A percentile compares a stretch with the other conserved stretches of the same genome.
Conservation (phyloP, 2,797 vertebrate species). For the Poecilia wingei region DNA sequence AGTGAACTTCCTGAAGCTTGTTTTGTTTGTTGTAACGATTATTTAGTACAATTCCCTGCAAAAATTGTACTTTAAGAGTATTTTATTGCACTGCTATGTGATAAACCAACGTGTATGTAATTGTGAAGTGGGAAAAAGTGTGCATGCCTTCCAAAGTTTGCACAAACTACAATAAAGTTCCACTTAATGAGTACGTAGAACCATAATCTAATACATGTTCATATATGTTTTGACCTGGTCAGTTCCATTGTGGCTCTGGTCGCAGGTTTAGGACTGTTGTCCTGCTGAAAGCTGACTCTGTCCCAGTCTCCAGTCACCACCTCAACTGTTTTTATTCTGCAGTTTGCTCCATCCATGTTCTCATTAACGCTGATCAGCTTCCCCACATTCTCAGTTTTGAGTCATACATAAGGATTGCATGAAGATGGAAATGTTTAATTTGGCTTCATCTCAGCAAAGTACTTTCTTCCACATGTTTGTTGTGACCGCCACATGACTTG, state of each 20-base stretch:
- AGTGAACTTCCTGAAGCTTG: slow-evolving; percentile 7
- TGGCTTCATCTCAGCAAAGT: background rate
- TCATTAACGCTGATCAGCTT: background rate
- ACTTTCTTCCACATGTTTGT: background rate
- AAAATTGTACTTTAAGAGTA: background rate
- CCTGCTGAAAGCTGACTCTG: background rate
- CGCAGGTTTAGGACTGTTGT: background rate
- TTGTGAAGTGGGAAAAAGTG: no score
- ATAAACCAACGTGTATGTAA: background rate
- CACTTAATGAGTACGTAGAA: background rate
- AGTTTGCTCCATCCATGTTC: background rate
- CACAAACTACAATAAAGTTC: background rate
- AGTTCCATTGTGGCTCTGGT: background rate
- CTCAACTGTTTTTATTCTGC: background rate
- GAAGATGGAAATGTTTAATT: background rate
- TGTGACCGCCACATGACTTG: background rate
- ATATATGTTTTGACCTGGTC: background rate
- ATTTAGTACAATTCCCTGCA: background rate
- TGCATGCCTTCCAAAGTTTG: background rate
- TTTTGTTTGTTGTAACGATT: slow-evolving; percentile 18
- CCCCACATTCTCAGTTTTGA: background rate
- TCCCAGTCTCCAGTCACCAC: background rate
- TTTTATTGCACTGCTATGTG: no score
- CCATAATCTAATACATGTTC: background rate
- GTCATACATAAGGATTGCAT: background rate